These are phyloP conservation scores for Noctua janthina DNA, from an alignment of 2,888 invertebrate species.

Conservation along the genomic window DNA sequence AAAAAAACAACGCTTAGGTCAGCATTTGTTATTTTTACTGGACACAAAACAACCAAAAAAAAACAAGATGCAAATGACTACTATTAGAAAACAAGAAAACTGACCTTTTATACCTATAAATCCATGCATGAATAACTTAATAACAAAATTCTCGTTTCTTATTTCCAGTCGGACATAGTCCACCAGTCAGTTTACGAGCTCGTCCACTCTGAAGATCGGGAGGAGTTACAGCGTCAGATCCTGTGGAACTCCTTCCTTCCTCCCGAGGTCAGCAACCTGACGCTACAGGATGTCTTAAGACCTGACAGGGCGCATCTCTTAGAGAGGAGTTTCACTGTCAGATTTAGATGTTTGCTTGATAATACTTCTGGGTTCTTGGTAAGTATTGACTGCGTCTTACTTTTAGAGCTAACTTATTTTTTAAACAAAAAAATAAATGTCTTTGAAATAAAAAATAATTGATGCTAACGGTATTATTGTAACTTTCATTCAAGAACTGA, in stretches of 20 bases:
- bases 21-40: background rate
- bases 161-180: slow-evolving; percentile 98
- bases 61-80: background rate
- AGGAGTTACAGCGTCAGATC: slow-evolving; percentile 98
- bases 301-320: slow-evolving; percentile 97
- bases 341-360: slow-evolving; percentile 99
- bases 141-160: background rate
- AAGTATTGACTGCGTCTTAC: slow-evolving; percentile 77
- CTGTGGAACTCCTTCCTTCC: slow-evolving; percentile 98
- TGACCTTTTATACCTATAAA: background rate
- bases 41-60: background rate
- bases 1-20: too few relatives aligned
- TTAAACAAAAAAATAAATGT: too few relatives aligned
- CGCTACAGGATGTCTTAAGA: slow-evolving; percentile 96
- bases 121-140: too few relatives aligned
- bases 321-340: slow-evolving; percentile 99
- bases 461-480: background rate
- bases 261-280: slow-evolving; percentile 92
- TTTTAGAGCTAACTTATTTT: background rate
- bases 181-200: slow-evolving; percentile 99
- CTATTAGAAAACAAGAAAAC: background rate
- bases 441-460: too few relatives aligned
- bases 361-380: slow-evolving; percentile 99
- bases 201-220: slow-evolving; percentile 99
- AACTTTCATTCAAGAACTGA: too few relatives aligned